These are phyloP conservation scores for Lates calcarifer DNA, from an alignment of 2,113 vertebrate species.

Conservation along the genomic window DNA sequence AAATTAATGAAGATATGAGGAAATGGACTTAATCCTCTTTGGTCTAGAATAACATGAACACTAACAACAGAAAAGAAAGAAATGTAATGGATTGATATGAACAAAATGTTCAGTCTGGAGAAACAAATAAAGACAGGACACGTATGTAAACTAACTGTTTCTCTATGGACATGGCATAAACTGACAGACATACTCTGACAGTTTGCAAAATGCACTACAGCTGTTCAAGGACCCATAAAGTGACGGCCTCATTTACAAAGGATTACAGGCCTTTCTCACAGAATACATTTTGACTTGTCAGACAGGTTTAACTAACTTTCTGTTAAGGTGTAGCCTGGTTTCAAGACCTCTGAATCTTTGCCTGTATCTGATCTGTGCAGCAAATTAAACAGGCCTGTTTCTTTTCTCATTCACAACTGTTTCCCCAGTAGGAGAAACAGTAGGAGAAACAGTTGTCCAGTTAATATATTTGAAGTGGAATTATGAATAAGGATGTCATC, in stretches of 20 bases:
- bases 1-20: neutral
- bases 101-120: neutral
- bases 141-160: neutral
- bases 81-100: neutral
- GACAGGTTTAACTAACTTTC: neutral
- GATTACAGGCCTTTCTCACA: neutral
- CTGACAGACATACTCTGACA: neutral
- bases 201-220: slow-evolving; percentile 28
- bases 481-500: neutral
- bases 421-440: neutral
- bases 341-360: neutral
- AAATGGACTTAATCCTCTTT: neutral
- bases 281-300: slow-evolving; percentile 28
- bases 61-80: neutral
- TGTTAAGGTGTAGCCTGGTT: neutral
- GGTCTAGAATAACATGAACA: slow-evolving; percentile 22
- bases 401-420: neutral
- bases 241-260: neutral
- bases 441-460: neutral
- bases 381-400: neutral
- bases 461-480: neutral
- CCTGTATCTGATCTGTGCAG: neutral
- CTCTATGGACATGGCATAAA: slow-evolving; percentile 20
- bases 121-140: slow-evolving; percentile 1
- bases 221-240: slow-evolving; percentile 13